A percentile compares a stretch with the other conserved stretches of the same genome.
Conservation (phyloP, 2,797 vertebrate genomes). For the Sebastes vulpes region DNA sequence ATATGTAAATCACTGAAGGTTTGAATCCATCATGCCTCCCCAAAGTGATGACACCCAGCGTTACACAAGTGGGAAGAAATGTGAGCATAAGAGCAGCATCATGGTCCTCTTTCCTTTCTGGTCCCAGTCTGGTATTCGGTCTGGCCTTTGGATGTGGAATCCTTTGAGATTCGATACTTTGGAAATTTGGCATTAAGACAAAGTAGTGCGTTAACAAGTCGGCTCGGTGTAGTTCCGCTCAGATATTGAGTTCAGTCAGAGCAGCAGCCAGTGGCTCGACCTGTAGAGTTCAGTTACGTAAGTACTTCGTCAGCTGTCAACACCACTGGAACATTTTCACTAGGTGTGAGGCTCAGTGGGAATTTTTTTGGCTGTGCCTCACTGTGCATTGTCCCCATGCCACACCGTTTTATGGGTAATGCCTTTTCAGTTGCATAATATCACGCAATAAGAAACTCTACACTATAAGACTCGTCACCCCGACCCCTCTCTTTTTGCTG, state of each 20-base stretch:
- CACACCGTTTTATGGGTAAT: constrained; percentile 18
- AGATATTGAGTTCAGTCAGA: constrained; percentile 34
- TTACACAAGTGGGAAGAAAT: constrained; percentile 37
- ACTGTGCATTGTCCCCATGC: constrained; percentile 20
- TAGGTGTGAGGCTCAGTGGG: constrained; percentile 51
- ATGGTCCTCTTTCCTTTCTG: constrained; percentile 11
- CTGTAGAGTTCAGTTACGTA: constrained; percentile 53
- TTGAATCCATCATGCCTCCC: not conserved
- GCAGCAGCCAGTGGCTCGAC: constrained; percentile 42
- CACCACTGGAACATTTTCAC: constrained; percentile 66
- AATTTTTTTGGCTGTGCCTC: constrained; percentile 28
- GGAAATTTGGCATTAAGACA: constrained; percentile 55
- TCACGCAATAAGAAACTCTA: constrained; percentile 20
- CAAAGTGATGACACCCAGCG: not conserved
- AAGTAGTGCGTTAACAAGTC: constrained; percentile 28
- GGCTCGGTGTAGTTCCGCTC: constrained; percentile 16
- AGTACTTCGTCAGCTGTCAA: constrained; percentile 60
- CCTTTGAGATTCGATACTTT: constrained; percentile 57
- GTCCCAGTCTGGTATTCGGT: constrained; percentile 31
- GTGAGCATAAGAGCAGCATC: constrained; percentile 33
- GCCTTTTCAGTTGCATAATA: constrained; percentile 36
- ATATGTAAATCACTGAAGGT: not conserved
- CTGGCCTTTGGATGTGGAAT: constrained; percentile 23
- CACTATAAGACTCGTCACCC: not conserved
- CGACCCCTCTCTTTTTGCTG: not conserved